Conservation (phyloP, 1,140 invertebrate species). For the Panagrolaimus sp. region DNA sequence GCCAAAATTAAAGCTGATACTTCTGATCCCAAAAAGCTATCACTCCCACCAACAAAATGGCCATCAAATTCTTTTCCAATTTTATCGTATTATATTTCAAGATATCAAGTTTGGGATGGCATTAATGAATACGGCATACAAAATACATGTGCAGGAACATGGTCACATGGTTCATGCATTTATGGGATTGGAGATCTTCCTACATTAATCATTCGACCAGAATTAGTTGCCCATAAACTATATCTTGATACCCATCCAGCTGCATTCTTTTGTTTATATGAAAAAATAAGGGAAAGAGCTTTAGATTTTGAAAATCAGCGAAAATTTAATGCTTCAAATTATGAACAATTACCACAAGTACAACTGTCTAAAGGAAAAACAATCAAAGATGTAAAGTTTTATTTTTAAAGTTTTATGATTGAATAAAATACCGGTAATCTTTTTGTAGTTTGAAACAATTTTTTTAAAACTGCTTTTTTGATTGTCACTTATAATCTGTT, state of each 20-base stretch:
- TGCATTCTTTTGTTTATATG: slow-evolving; percentile 35
- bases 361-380: too few relatives aligned
- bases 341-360: too few relatives aligned
- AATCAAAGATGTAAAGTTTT: too few relatives aligned
- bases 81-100: slow-evolving; percentile 34
- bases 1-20: background rate
- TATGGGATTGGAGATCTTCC: slow-evolving; percentile 45
- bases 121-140: background rate
- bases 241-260: slow-evolving; percentile 47
- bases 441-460: too few relatives aligned
- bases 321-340: too few relatives aligned
- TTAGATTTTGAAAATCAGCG: too few relatives aligned
- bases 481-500: too few relatives aligned
- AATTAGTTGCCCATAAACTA: slow-evolving; percentile 48
- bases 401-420: too few relatives aligned
- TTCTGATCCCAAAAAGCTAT: background rate
- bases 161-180: slow-evolving; percentile 39
- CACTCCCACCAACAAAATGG: background rate
- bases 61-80: background rate
- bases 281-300: too few relatives aligned
- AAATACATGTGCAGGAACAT: slow-evolving; percentile 31
- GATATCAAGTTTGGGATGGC: slow-evolving; percentile 17
- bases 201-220: slow-evolving; percentile 33
- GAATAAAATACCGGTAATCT: too few relatives aligned
- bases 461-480: too few relatives aligned